Percentiles rank a stretch among this genome's conserved stretches.
These are phyloP conservation scores for Antigone vipio DNA, from an alignment of 2,113 vertebrate genomes.

Conservation along the genomic window DNA sequence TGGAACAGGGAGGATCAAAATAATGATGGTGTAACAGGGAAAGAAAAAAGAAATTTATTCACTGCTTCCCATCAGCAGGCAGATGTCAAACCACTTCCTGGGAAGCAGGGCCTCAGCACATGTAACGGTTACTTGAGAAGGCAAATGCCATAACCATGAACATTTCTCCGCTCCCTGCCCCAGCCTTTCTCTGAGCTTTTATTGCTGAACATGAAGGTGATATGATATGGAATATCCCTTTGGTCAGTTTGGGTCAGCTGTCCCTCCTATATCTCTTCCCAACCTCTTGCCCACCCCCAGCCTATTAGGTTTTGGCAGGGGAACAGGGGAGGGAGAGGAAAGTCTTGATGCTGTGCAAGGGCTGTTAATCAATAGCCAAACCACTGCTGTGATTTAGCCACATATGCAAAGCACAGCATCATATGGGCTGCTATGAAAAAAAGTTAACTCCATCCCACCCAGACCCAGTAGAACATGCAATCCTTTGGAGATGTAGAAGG, in stretches of 20 bases:
- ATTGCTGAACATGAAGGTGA: neutral
- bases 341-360: neutral
- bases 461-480: neutral
- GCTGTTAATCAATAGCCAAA: neutral
- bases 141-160: neutral
- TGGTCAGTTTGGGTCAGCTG: neutral
- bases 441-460: neutral
- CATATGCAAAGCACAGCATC: neutral
- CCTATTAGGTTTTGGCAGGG: neutral
- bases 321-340: neutral
- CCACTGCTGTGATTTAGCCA: neutral
- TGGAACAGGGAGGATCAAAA: neutral
- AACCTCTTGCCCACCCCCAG: neutral
- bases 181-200: neutral
- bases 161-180: neutral
- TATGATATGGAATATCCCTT: neutral
- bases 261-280: neutral
- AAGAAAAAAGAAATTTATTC: neutral
- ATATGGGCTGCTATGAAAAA: neutral
- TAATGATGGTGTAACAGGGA: rapidly evolving
- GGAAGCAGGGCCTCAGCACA: rapidly evolving
- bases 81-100: neutral
- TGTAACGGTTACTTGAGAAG: neutral
- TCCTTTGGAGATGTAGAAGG: neutral
- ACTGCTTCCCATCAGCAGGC: neutral